Evolutionary conservation across 2,113 vertebrate genomes (phyloP), one percentile per base, ranked within the genome.

Genomic region (Oreochromis spilurus): DNA sequence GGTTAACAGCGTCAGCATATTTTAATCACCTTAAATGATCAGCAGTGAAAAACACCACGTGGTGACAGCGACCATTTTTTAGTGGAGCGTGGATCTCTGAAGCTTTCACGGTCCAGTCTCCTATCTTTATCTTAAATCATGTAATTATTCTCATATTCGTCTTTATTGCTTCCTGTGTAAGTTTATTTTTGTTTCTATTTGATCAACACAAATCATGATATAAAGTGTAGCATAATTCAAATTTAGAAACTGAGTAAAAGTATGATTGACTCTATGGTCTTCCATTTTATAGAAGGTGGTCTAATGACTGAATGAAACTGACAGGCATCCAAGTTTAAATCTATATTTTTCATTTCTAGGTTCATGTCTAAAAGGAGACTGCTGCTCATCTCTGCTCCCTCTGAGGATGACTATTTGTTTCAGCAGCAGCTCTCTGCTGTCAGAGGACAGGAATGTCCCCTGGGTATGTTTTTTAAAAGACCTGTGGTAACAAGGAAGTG

Each of bases 331-430:
- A 31, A 52, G 17, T 19, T 77, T 77, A 77, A 52, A 77, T 77
- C 45, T 13, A 0, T 50, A 31, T 52, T 21, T 75, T 67, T 58
- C 19, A 78, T 80, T 7, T 84, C 36, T 48, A 97, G 97, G 89
- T 97, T 97, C 58, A 94, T 95, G 91, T 96, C 96, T 8, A 96
- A 96, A 84, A 93, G 96, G 77, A 95, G 97, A 81, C 95, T 97
- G 80, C 82, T 97, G 60, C 89, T 97, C 75, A 90, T 97, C 80
- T 97, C 97, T 29, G 90, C 96, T 78, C 95, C 97, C 16, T 90
- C 93, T 65, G 93, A 95, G 75, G 96, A 96, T 4, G 96, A 97
- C 72, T 96, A 97, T 89, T 95, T 91, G 10, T 95, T 96, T 85
- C 97, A 97, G 40, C 96, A 97, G 90, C 97, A 97, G 93, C 90